Evolutionary conservation across 2,113 vertebrate species (phyloP), one percentile per base, ranked within the genome.

Genomic region (Eulacestoma nigropectus): DNA sequence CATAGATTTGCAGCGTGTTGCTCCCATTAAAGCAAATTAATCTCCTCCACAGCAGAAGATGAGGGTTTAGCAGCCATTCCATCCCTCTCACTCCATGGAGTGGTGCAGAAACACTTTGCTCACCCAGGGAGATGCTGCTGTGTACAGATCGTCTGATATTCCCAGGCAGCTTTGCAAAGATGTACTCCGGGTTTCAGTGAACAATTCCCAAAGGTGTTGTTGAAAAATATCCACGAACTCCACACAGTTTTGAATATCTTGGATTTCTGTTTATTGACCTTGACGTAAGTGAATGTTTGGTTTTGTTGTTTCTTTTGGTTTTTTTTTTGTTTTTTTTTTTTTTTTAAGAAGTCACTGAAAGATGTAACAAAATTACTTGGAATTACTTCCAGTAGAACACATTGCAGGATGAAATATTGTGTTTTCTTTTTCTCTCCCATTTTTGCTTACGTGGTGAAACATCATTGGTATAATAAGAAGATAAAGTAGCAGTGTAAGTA

Each of bases 1-100:
- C 37, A n/a, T 0, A 41, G 25, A 68, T 76, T 0, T 85, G 47
- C 53, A 82, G 39, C 3, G 5, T 17, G 23, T 11, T 59, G 20
- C 35, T 64, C 52, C 53, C 37, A 56, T 90, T 79, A 79, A 79
- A 84, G n/a, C 20, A 60, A 50, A 52, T 85, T 56, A 13, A 87
- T 52, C 57, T 74, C 16, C 25, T 41, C 56, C 64, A 20, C 62
- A 82, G 39, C 60, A 92, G 74, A 73, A 69, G 60, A 2, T 53
- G 62, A 63, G 76, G 74, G n/a, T 64, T 91, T 20, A 60, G n/a
- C 83, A 82, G 77, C 25, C 44, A 23, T n/a, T 79, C 47, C 41
- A 37, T 22, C 83, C 78, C 57, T 60, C 41, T 68, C 46, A 4
- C 8, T n/a, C 27, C 39, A 25, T 7, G 44, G 35, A 78, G 60